Evolutionary conservation across 1,140 invertebrate genomes (phyloP).

Genomic region (Battus philenor): DNA sequence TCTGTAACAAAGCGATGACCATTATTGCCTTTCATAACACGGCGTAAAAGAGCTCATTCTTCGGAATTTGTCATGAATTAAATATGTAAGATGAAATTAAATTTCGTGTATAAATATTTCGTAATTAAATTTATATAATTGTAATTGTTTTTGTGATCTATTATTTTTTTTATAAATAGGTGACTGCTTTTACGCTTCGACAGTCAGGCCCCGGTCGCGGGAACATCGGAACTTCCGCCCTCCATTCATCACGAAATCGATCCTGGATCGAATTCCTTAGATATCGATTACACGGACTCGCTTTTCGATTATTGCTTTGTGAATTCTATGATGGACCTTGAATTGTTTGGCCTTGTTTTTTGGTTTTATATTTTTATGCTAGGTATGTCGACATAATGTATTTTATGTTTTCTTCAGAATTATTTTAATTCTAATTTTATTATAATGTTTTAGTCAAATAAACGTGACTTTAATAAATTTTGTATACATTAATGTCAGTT

Average conservation of each 20-base stretch:
- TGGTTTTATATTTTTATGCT: neutral
- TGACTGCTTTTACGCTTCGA: too few relatives aligned
- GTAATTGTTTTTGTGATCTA: too few relatives aligned
- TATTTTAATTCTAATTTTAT: too few relatives aligned
- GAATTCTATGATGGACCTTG: neutral
- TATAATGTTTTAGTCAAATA: too few relatives aligned
- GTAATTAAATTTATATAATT: neutral
- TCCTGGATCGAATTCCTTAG: slow-evolving; percentile 45
- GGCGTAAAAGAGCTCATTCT: neutral
- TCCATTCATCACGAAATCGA: slow-evolving; percentile 64
- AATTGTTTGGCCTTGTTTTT: slow-evolving; percentile 4
- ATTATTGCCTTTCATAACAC: too few relatives aligned
- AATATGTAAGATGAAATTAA: neutral
- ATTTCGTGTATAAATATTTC: neutral
- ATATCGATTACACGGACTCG: slow-evolving; percentile 61
- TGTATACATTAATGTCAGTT: too few relatives aligned
- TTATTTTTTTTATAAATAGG: too few relatives aligned
- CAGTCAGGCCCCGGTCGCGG: slow-evolving; percentile 16
- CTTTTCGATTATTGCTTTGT: slow-evolving; percentile 25
- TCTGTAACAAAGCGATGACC: too few relatives aligned
- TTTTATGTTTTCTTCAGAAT: too few relatives aligned
- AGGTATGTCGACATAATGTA: too few relatives aligned
- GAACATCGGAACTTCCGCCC: slow-evolving; percentile 54
- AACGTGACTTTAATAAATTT: too few relatives aligned
- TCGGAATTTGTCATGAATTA: neutral